These are phyloP conservation scores for Autographa pulchrina DNA, from an alignment of 2,888 invertebrate genomes.

Conservation along the genomic window DNA sequence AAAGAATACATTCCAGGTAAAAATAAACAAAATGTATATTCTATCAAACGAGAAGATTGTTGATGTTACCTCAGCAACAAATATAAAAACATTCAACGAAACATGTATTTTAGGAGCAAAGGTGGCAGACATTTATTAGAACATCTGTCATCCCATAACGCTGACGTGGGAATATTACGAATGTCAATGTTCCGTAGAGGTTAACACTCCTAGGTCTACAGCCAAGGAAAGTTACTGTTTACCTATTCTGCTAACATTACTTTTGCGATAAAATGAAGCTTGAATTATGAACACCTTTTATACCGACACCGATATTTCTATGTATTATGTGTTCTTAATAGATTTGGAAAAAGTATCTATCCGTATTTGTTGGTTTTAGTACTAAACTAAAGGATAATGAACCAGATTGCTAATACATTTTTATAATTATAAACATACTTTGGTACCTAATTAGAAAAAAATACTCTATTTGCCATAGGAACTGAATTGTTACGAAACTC, in stretches of 20 bases:
- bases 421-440: no score
- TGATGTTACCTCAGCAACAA: background rate
- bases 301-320: background rate
- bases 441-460: no score
- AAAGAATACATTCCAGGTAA: no score
- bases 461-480: no score
- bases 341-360: background rate
- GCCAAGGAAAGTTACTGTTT: conserved; percentile 24
- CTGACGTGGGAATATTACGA: conserved; percentile 27
- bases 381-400: no score
- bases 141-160: conserved; percentile 25
- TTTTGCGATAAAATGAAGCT: conserved; percentile 8
- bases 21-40: no score
- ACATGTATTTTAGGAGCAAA: conserved; percentile 6
- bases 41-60: no score
- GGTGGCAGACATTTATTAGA: conserved; percentile 18
- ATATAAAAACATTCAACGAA: background rate
- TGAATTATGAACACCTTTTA: background rate
- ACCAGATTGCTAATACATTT: no score
- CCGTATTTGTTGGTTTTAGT: no score
- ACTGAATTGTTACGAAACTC: no score
- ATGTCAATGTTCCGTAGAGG: conserved; percentile 44
- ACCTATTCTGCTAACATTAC: conserved; percentile 11
- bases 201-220: conserved; percentile 30
- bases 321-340: background rate